Percentiles rank a stretch among this genome's conserved stretches.
Conservation (phyloP, 2,888 invertebrate species). For the Petrophora chlorosata region DNA sequence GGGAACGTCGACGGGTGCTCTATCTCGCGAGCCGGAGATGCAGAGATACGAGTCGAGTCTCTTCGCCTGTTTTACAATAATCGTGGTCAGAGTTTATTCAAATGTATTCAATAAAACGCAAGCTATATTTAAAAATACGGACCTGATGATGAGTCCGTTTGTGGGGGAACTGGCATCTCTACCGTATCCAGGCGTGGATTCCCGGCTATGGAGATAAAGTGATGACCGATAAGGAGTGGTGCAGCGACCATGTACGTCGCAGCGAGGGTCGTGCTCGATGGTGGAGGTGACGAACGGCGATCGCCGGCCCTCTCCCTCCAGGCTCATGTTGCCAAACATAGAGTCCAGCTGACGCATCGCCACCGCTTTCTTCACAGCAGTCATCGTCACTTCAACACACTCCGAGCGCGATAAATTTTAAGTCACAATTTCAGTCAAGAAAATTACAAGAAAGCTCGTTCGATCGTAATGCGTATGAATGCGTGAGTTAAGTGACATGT, state of each 20-base stretch:
- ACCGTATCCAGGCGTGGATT: slow-evolving; percentile 82
- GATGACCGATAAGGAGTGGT: slow-evolving; percentile 73
- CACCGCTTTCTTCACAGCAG: slow-evolving; percentile 85
- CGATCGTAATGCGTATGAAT: slow-evolving; percentile 51
- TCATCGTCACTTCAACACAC: slow-evolving; percentile 62
- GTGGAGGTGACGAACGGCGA: slow-evolving; percentile 77
- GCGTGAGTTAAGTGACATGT: slow-evolving; percentile 71
- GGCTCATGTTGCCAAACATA: slow-evolving; percentile 86
- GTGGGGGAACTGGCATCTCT: slow-evolving; percentile 81
- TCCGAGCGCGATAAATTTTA: slow-evolving; percentile 42
- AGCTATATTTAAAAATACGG: slow-evolving; percentile 38
- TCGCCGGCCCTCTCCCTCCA: slow-evolving; percentile 79
- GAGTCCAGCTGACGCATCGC: slow-evolving; percentile 89
- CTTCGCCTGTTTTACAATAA: slow-evolving; percentile 77
- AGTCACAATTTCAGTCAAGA: slow-evolving; percentile 51
- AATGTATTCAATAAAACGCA: slow-evolving; percentile 4
- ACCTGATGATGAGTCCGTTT: slow-evolving; percentile 77
- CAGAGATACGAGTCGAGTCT: slow-evolving; percentile 84
- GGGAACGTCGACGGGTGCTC: slow-evolving; percentile 90
- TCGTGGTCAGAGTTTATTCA: slow-evolving; percentile 30
- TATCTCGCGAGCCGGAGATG: slow-evolving; percentile 83
- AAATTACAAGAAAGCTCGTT: slow-evolving; percentile 41
- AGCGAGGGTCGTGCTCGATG: slow-evolving; percentile 85
- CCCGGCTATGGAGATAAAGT: slow-evolving; percentile 74
- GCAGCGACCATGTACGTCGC: slow-evolving; percentile 88